Evolutionary conservation across 2,888 invertebrate genomes (phyloP), one percentile per base, ranked within the genome.

Genomic region (Cheilosia soror): DNA sequence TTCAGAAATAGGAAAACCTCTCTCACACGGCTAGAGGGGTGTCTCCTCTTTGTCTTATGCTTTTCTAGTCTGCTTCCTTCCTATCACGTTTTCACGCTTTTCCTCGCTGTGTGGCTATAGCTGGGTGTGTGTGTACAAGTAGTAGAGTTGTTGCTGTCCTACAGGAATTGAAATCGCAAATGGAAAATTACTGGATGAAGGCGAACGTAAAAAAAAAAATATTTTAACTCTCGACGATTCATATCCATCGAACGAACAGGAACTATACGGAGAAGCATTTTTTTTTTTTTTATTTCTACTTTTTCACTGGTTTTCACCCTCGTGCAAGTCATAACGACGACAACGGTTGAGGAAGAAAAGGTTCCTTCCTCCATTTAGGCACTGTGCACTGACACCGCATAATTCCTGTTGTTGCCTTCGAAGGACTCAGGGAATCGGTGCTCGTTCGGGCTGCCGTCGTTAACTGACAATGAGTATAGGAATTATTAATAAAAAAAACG

Each of bases 61-160:
- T 57, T 58, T 72, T 79, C 71, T 78, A 65, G 63, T 71, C 71
- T 79, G 65, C 72, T 79, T 79, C 79, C 58, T 79, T 72, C 72
- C 79, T 79, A 72, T 66, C 66, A 72, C 44, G 72, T 72, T 72
- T 66, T 72, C 71, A 78, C 78, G 78, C 78, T 71, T 55, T 49
- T 71, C 49, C 69, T 63, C 40, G 31, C 55, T 57, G 44, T n/a
- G 9, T 25, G 13, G 7, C 62, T 42, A 29, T 60, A 20, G 4
- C 11, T 44, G 42, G 9, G 5, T 11, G 31, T 15, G 33, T 25
- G 15, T 9, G 31, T 57, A 9, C 51, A 47, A 13, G 60, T 42
- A 3, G 20, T 20, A 20, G 20, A 20, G 65, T 65, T 25, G 20
- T 33, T 60, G 58, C 53, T 47, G 13, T 57, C 37, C 47, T 6